A percentile compares a stretch with the other conserved stretches of the same genome.
These are phyloP conservation scores for Melanotaenia trifasciata DNA, from an alignment of 2,797 vertebrate genomes.

Conservation along the genomic window DNA sequence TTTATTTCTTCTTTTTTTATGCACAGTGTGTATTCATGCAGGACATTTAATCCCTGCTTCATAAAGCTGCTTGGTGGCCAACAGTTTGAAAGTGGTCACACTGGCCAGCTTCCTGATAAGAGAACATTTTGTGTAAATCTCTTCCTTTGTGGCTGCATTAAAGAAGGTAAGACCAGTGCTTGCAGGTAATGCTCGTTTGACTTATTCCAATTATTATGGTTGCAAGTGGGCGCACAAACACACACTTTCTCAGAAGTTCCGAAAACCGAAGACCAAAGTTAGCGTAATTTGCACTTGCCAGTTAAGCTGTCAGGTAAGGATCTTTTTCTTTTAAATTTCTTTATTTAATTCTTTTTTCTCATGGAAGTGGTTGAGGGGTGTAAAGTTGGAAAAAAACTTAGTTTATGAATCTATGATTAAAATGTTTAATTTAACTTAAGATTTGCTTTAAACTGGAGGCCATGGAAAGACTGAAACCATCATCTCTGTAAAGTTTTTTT, in stretches of 20 bases:
- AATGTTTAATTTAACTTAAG: neutral
- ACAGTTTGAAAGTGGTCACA: conserved; percentile 35
- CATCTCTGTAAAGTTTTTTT: too few species aligned
- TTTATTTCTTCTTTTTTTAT: too few species aligned
- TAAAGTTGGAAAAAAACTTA: neutral
- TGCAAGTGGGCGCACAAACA: neutral
- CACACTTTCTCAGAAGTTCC: neutral
- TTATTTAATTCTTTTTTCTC: neutral
- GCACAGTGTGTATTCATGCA: conserved; percentile 67
- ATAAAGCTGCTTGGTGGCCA: conserved; percentile 44
- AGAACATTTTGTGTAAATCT: conserved; percentile 41
- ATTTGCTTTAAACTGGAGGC: too few species aligned
- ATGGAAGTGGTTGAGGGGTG: neutral
- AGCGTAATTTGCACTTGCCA: neutral
- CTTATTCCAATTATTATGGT: neutral
- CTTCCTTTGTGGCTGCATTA: conserved; percentile 26
- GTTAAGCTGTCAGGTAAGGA: neutral
- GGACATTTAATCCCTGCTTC: conserved; percentile 64
- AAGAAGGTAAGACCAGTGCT: conserved; percentile 32
- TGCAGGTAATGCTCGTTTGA: conserved; percentile 2
- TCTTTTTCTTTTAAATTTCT: neutral
- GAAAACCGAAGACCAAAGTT: neutral
- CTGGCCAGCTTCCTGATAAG: conserved; percentile 41
- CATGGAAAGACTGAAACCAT: too few species aligned
- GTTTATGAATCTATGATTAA: neutral